Evolutionary conservation across 2,797 vertebrate species (phyloP), one percentile per base, ranked within the genome.

Genomic region (Apogon talboti): DNA sequence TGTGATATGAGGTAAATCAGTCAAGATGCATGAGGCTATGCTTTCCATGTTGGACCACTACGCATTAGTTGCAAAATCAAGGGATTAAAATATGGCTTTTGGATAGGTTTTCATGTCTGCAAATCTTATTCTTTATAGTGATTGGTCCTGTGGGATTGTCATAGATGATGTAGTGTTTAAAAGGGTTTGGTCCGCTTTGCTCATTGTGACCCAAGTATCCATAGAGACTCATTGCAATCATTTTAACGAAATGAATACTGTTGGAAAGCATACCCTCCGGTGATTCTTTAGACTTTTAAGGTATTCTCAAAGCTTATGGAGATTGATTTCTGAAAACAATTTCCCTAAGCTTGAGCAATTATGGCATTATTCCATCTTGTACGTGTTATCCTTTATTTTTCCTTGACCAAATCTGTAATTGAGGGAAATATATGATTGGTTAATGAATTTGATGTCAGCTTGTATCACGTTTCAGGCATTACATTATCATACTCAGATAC

Each of bases 131-230:
- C 53, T 58, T 67, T 70, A 43, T 42, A 15, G 59, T 78, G 82
- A 90, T 84, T 81, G 78, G 74, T 67, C 74, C 72, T 16, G 19
- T 45, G 83, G 79, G 85, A 78, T 69, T 46, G 42, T 66, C 53
- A 62, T 13, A 58, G 59, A 86, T 83, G 69, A 82, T 73, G 64
- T 60, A 58, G 68, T 71, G 64, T 77, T 78, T 75, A 50, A 73
- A 74, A 73, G 67, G 60, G 57, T 65, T 81, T 58, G 61, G 81
- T 78, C 72, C 46, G 41, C 41, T 59, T 74, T 35, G 59, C 66
- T 76, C 38, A 60, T 66, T 78, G 74, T 76, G 21, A 14, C n/a
- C 38, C 41, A 58, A 30, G 60, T 66, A 71, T 82, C 85, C 79
- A 60, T 33, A 53, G 70, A 56, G 71, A 56, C 61, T 58, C 57